A percentile compares a stretch with the other conserved stretches of the same genome.
These are phyloP conservation scores for Rhyacichthys aspro DNA, from an alignment of 2,797 vertebrate genomes.

Conservation along the genomic window DNA sequence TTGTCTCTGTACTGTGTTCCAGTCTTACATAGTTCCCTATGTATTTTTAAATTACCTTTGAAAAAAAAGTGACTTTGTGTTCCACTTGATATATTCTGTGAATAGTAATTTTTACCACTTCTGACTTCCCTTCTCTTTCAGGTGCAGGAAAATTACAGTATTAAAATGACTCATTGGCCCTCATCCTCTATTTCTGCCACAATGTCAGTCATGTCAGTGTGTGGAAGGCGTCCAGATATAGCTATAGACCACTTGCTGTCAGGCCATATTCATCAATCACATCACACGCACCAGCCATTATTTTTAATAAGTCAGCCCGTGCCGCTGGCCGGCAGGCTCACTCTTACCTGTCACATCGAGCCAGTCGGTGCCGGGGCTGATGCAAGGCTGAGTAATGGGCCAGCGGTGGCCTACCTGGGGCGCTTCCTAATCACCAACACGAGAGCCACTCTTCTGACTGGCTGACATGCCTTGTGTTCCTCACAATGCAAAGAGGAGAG, in stretches of 20 bases:
- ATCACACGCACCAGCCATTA: slow-evolving; percentile 61
- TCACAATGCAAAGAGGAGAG: slow-evolving; percentile 11
- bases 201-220: slow-evolving; percentile 46
- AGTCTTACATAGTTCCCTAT: not conserved
- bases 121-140: slow-evolving; percentile 14
- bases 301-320: slow-evolving; percentile 64
- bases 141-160: slow-evolving; percentile 44
- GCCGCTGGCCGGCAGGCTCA: slow-evolving; percentile 41
- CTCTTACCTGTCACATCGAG: slow-evolving; percentile 55
- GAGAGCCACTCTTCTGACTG: slow-evolving; percentile 36
- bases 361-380: slow-evolving; percentile 41
- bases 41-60: not conserved
- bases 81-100: slow-evolving; percentile 32
- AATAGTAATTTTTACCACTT: slow-evolving; percentile 38
- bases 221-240: slow-evolving; percentile 49
- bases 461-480: slow-evolving; percentile 26
- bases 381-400: slow-evolving; percentile 62
- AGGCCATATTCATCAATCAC: slow-evolving; percentile 63
- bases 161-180: slow-evolving; percentile 47
- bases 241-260: slow-evolving; percentile 49
- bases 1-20: not conserved
- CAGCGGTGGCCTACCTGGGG: slow-evolving; percentile 30
- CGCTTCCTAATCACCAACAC: slow-evolving; percentile 50
- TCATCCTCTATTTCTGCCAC: slow-evolving; percentile 11
- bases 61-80: slow-evolving; percentile 19